Evolutionary conservation across 1,140 invertebrate genomes (phyloP).

Genomic region (Tribolium madens): DNA sequence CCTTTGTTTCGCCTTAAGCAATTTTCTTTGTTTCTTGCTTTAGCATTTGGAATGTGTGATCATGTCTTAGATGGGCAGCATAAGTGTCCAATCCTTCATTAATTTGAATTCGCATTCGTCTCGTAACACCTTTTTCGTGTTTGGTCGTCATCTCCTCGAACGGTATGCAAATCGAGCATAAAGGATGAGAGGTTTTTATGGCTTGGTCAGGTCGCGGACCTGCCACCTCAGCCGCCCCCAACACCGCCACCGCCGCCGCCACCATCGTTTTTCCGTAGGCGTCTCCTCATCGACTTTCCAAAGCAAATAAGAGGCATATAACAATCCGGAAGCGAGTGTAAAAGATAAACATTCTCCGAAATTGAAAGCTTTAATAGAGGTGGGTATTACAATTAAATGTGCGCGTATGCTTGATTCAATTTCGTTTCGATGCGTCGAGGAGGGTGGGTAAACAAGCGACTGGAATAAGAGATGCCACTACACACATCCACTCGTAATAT

Average conservation of each 20-base stretch:
- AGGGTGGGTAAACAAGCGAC: constrained; percentile 52
- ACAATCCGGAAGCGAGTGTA: constrained; percentile 52
- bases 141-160: constrained; percentile 59
- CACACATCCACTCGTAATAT: constrained; percentile 56
- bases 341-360: constrained; percentile 60
- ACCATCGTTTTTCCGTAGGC: background rate
- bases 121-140: constrained; percentile 64
- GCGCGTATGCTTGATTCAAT: constrained; percentile 59
- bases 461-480: constrained; percentile 47
- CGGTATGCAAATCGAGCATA: constrained; percentile 59
- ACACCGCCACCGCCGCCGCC: background rate
- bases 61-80: no score
- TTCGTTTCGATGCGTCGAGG: constrained; percentile 54
- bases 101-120: constrained; percentile 52
- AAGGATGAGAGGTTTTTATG: constrained; percentile 57
- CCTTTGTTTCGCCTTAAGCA: no score
- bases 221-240: constrained; percentile 48
- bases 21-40: no score
- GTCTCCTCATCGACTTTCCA: constrained; percentile 41
- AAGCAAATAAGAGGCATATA: constrained; percentile 50
- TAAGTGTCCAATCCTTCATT: constrained; percentile 62
- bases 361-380: constrained; percentile 61
- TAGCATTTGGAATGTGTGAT: no score
- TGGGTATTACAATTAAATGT: constrained; percentile 60
- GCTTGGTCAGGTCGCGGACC: constrained; percentile 39